A percentile compares a stretch with the other conserved stretches of the same genome.
Evolutionary conservation across 2,888 invertebrate genomes (phyloP).

Genomic region (Aphidoletes aphidimyza): DNA sequence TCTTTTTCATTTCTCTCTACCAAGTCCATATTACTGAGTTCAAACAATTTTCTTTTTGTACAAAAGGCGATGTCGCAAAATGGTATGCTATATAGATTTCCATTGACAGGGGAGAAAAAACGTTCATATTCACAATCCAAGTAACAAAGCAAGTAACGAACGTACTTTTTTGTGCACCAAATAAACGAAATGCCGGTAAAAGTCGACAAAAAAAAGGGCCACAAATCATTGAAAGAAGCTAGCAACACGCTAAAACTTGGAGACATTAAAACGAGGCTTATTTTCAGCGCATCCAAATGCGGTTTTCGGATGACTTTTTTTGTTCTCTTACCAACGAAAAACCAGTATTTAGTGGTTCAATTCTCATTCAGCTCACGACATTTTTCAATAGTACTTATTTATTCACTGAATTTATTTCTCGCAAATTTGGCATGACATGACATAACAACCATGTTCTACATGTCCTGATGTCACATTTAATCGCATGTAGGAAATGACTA

Average conservation of each 20-base stretch:
- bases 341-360: no score
- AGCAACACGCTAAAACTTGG: background rate
- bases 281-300: background rate
- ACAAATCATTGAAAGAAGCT: background rate
- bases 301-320: background rate
- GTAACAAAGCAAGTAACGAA: background rate
- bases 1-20: background rate
- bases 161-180: no score
- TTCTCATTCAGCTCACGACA: no score
- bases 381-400: no score
- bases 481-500: background rate
- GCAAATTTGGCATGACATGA: background rate
- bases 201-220: background rate
- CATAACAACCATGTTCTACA: background rate
- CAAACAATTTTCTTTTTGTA: background rate
- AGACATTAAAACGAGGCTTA: background rate
- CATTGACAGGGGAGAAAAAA: no score
- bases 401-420: background rate
- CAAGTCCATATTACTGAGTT: background rate
- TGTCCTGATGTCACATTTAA: background rate
- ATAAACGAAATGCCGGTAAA: background rate
- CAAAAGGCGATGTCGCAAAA: conserved; percentile 3
- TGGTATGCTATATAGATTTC: background rate
- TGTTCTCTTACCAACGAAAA: background rate
- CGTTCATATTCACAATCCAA: no score